phyloP scores from a whole-genome alignment of 2,113 vertebrate genomes.

The Corythaixoides concolor region DNA sequence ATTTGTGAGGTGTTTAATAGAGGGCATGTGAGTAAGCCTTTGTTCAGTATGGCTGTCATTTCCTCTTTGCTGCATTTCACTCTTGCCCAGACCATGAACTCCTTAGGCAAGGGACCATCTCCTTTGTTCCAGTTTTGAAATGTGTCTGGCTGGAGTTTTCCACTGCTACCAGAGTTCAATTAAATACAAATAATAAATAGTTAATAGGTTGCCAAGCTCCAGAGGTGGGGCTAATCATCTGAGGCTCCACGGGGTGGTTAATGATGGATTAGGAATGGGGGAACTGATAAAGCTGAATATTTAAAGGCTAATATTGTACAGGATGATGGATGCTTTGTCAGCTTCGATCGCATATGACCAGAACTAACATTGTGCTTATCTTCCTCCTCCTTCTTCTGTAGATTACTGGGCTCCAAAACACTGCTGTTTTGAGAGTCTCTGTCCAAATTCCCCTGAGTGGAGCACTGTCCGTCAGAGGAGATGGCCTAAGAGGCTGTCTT shows the following conservation, averaged over 20 bases:
- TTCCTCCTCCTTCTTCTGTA: neutral
- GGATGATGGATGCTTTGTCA: constrained; percentile 58
- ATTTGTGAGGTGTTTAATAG: neutral
- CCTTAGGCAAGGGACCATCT: neutral
- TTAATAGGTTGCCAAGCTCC: constrained; percentile 41
- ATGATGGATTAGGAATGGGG: constrained; percentile 54
- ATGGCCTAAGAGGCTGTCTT: neutral
- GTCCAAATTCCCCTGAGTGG: constrained; percentile 4
- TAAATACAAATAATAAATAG: constrained; percentile 60
- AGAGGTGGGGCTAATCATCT: constrained; percentile 51
- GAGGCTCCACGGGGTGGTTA: constrained; percentile 41
- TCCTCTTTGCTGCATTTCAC: constrained; percentile 20
- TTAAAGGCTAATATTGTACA: constrained; percentile 38
- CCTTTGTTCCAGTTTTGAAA: constrained; percentile 41
- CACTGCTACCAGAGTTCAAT: neutral
- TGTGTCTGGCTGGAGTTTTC: constrained; percentile 15
- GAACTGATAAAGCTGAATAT: constrained; percentile 59
- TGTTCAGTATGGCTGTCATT: constrained; percentile 21
- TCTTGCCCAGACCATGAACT: constrained; percentile 3
- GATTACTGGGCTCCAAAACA: neutral
- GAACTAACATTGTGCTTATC: constrained; percentile 39
- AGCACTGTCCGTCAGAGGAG: neutral
- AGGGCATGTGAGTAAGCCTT: neutral
- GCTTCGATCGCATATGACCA: constrained; percentile 1
- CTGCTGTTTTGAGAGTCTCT: neutral